phyloP scores from a whole-genome alignment of 2,113 vertebrate genomes.

The Melanotaenia duboulayi region DNA sequence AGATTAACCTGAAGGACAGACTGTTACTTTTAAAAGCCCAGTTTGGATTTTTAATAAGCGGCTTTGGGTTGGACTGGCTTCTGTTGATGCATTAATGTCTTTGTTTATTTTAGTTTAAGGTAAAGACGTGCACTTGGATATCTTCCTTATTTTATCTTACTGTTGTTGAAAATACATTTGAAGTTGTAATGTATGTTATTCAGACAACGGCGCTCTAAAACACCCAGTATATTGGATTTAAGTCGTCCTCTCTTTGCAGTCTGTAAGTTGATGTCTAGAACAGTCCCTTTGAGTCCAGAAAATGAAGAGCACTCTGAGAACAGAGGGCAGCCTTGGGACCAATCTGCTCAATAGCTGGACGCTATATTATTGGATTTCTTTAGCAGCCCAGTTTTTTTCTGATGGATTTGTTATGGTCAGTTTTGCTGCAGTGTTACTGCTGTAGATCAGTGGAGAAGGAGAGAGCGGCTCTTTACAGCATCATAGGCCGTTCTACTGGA shows the following conservation, averaged over 20 bases:
- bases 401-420: slow-evolving; percentile 28
- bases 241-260: too few relatives aligned
- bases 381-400: slow-evolving; percentile 1
- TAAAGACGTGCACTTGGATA: not conserved
- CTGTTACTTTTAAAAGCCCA: too few relatives aligned
- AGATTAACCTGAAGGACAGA: too few relatives aligned
- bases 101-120: slow-evolving; percentile 10
- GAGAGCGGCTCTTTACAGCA: slow-evolving; percentile 9
- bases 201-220: not conserved
- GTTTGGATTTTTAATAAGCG: not conserved
- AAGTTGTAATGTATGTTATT: not conserved
- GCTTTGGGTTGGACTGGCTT: slow-evolving; percentile 3
- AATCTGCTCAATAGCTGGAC: slow-evolving; percentile 19
- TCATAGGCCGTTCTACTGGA: slow-evolving; percentile 25
- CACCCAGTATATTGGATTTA: not conserved
- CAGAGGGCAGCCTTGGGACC: slow-evolving; percentile 25
- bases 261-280: slow-evolving; percentile 20
- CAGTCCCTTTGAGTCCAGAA: slow-evolving; percentile 26
- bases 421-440: slow-evolving; percentile 49
- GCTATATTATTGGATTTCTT: slow-evolving; percentile 34
- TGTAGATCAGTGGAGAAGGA: slow-evolving; percentile 38
- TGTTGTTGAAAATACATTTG: slow-evolving; percentile 2
- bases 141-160: not conserved
- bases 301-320: slow-evolving; percentile 39
- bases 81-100: slow-evolving; percentile 5